These are phyloP conservation scores for human (Homo sapiens) DNA, from an alignment of 2,113 vertebrate genomes.

Conservation along the genomic window GRCh38 chr6:132768501-132769000, in stretches of 20 bases:
- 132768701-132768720: not conserved
- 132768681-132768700: not conserved
- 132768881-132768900: not conserved
- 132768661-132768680: not conserved
- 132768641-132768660: not conserved
- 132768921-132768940: not conserved
- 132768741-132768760: not conserved
- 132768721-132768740: not conserved
- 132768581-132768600: not conserved
- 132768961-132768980: not conserved
- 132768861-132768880: not conserved
- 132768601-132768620: not conserved
- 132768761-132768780: not conserved
- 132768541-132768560: not conserved
- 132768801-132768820: not conserved
- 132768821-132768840: not conserved
- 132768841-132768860: not conserved
- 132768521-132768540: accelerated
- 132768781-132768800: not conserved
- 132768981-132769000: not conserved
- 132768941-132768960: not conserved
- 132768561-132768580: not conserved
- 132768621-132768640: not conserved
- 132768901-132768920: not conserved
- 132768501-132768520: not conserved